Conservation (phyloP, 37 sponge, comb jelly and placozoan species). For the Bolinopsis microptera region DNA sequence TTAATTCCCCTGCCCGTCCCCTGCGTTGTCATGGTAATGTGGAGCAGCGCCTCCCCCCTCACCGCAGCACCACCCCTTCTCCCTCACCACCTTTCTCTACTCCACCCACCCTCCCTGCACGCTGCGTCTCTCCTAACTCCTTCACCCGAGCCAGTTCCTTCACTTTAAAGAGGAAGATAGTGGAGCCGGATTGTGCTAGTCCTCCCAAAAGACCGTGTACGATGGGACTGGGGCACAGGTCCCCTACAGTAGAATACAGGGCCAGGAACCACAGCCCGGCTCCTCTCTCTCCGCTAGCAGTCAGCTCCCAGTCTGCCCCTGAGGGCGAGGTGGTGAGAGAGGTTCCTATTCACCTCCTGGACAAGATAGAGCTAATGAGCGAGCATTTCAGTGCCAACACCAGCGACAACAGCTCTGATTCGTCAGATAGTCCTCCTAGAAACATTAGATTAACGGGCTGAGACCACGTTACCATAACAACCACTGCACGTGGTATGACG, state of each 20-base stretch:
- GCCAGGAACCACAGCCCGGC: conserved; percentile 45
- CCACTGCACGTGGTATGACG: too few species aligned
- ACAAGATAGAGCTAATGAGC: background rate
- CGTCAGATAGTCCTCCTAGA: conserved; percentile 31
- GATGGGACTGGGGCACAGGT: conserved; percentile 41
- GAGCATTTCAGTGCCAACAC: background rate
- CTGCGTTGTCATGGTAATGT: too few species aligned
- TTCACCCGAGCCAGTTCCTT: background rate
- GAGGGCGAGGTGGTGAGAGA: conserved; percentile 27
- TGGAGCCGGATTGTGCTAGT: conserved; percentile 7
- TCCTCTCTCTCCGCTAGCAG: conserved; percentile 56
- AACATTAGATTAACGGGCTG: background rate
- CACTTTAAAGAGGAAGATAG: conserved; percentile 21
- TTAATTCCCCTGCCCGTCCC: background rate
- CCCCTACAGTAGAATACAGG: background rate
- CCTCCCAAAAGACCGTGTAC: conserved; percentile 55
- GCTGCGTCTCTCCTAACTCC: conserved; percentile 12
- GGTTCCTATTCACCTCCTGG: conserved; percentile 15
- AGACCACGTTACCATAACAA: too few species aligned
- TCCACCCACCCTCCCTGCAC: background rate
- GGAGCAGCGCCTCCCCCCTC: background rate
- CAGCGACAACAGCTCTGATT: background rate
- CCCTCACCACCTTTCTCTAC: too few species aligned
- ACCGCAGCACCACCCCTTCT: conserved; percentile 28
- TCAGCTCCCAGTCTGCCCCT: background rate